These are phyloP conservation scores for Acanthis flammea DNA, from an alignment of 2,797 vertebrate genomes.

Conservation along the genomic window DNA sequence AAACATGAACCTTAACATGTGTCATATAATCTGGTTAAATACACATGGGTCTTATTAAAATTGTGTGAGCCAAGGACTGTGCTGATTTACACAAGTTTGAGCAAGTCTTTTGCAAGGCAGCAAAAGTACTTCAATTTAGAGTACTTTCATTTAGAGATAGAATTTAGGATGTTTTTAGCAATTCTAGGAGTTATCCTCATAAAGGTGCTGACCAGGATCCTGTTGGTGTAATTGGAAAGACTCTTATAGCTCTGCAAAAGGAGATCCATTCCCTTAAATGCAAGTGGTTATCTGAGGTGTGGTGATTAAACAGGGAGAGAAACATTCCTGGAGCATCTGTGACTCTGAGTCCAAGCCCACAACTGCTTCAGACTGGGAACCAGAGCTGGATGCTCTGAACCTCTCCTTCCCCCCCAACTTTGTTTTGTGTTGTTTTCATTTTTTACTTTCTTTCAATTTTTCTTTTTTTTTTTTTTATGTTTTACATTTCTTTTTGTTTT, in stretches of 20 bases:
- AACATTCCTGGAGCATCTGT: neutral
- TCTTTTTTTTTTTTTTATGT: neutral
- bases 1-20: conserved; percentile 75
- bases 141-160: neutral
- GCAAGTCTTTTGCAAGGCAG: conserved; percentile 21
- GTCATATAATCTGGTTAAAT: conserved; percentile 77
- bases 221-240: neutral
- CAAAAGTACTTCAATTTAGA: conserved; percentile 6
- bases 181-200: neutral
- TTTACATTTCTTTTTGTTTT: neutral
- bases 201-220: neutral
- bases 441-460: neutral
- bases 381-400: neutral
- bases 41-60: conserved; percentile 77
- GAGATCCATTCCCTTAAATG: neutral
- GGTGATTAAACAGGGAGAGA: neutral
- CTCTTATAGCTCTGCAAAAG: neutral
- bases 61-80: conserved; percentile 72
- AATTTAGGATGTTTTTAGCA: neutral
- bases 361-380: neutral
- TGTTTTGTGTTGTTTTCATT: no score
- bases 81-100: conserved; percentile 67
- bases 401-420: fast-evolving
- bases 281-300: neutral
- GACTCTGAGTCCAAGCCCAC: neutral